Evolutionary conservation across 2,797 vertebrate genomes (phyloP).

Genomic region (Salarias fasciatus): DNA sequence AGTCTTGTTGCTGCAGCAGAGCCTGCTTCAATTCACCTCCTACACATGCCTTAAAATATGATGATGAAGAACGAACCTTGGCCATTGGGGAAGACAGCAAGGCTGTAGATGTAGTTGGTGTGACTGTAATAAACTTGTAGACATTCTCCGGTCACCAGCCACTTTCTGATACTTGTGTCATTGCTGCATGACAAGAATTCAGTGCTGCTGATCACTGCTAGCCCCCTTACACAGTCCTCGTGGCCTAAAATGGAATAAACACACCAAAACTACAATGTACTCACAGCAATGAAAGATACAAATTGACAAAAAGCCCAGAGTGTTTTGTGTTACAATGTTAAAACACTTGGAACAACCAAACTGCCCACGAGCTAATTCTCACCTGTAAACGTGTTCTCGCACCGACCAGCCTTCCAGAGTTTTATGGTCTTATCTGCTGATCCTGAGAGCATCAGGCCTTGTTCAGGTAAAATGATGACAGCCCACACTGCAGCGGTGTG

Average conservation of each 20-base stretch:
- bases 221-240: slow-evolving; percentile 95
- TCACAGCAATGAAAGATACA: background rate
- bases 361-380: slow-evolving; percentile 39
- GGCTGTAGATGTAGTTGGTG: slow-evolving; percentile 97
- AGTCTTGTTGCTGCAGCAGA: background rate
- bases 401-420: slow-evolving; percentile 96
- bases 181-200: slow-evolving; percentile 99
- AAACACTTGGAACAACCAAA: no score
- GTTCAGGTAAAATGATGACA: slow-evolving; percentile 93
- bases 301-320: no score
- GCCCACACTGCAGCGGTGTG: slow-evolving; percentile 97
- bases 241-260: slow-evolving; percentile 83
- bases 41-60: background rate
- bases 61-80: slow-evolving; percentile 83
- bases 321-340: no score
- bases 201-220: slow-evolving; percentile 89
- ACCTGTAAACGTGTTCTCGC: slow-evolving; percentile 93
- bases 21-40: background rate
- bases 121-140: slow-evolving; percentile 93
- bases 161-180: slow-evolving; percentile 92
- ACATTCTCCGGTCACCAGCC: slow-evolving; percentile 93
- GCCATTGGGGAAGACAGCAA: slow-evolving; percentile 90
- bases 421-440: slow-evolving; percentile 97
- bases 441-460: slow-evolving; percentile 96
- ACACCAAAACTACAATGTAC: background rate